These are phyloP conservation scores for Medauroidea extradentata DNA, from an alignment of 1,140 invertebrate species.

Conservation along the genomic window DNA sequence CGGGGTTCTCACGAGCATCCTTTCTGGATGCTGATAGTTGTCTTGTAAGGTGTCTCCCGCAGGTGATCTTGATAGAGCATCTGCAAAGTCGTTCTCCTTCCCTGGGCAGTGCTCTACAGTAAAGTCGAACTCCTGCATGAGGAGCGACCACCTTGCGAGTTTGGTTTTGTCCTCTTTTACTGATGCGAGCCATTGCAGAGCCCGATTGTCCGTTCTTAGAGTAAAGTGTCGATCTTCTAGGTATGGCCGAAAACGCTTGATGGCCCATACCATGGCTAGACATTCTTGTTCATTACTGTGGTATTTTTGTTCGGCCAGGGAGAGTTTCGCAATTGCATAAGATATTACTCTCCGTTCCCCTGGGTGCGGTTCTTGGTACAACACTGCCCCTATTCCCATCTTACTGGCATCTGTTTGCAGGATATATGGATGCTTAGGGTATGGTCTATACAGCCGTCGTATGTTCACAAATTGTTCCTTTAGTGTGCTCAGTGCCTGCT, in stretches of 20 bases:
- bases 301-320: background rate
- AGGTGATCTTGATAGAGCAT: background rate
- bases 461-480: too few species aligned
- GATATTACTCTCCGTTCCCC: background rate
- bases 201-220: constrained; percentile 28
- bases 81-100: constrained; percentile 21
- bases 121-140: constrained; percentile 29
- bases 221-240: constrained; percentile 31
- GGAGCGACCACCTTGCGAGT: constrained; percentile 28
- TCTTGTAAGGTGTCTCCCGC: too few species aligned
- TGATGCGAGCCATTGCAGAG: constrained; percentile 24
- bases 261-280: constrained; percentile 33
- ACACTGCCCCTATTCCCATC: background rate
- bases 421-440: too few species aligned
- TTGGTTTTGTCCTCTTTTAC: constrained; percentile 25
- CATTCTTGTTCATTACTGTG: background rate
- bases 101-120: constrained; percentile 25
- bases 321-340: background rate
- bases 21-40: too few species aligned
- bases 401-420: too few species aligned
- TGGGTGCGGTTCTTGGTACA: background rate
- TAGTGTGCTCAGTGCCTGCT: too few species aligned
- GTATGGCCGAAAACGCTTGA: constrained; percentile 29
- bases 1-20: too few species aligned
- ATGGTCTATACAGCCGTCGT: too few species aligned